Conservation (phyloP, 2,113 vertebrate species). For the Rhea americana region DNA sequence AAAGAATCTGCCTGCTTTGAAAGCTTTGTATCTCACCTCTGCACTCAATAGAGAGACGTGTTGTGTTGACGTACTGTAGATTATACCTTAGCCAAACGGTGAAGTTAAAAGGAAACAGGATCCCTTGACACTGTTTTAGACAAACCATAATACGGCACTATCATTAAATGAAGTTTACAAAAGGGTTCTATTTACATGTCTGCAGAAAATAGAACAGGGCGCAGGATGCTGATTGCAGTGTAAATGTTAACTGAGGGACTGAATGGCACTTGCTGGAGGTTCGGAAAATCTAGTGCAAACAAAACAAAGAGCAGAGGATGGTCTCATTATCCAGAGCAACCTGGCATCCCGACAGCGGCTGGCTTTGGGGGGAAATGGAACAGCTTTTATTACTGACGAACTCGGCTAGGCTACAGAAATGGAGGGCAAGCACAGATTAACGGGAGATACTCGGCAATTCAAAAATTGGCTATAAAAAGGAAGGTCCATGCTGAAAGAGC, state of each 20-base stretch:
- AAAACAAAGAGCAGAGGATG: not conserved
- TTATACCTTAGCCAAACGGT: slow-evolving; percentile 65
- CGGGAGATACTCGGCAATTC: not conserved
- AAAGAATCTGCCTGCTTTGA: slow-evolving; percentile 68
- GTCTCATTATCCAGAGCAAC: not conserved
- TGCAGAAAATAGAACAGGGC: slow-evolving; percentile 79
- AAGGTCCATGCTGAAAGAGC: not conserved
- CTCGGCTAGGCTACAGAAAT: not conserved
- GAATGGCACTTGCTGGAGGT: not conserved
- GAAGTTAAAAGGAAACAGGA: slow-evolving; percentile 77
- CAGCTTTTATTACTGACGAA: not conserved
- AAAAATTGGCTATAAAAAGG: not conserved
- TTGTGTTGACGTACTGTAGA: slow-evolving; percentile 67
- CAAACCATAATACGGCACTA: slow-evolving; percentile 76
- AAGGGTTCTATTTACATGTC: slow-evolving; percentile 80
- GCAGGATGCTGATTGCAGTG: slow-evolving; percentile 74
- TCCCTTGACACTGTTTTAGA: slow-evolving; percentile 79
- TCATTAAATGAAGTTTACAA: slow-evolving; percentile 72
- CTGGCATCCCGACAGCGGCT: not conserved
- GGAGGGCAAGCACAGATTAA: not conserved
- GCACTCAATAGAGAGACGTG: slow-evolving; percentile 67
- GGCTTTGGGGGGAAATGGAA: not conserved
- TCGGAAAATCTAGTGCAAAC: slow-evolving; percentile 16
- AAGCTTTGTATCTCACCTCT: slow-evolving; percentile 66
- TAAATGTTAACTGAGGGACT: slow-evolving; percentile 66